A percentile compares a stretch with the other conserved stretches of the same genome.
These are phyloP conservation scores for Chaetops frenatus DNA, from an alignment of 2,113 vertebrate genomes.

Conservation along the genomic window DNA sequence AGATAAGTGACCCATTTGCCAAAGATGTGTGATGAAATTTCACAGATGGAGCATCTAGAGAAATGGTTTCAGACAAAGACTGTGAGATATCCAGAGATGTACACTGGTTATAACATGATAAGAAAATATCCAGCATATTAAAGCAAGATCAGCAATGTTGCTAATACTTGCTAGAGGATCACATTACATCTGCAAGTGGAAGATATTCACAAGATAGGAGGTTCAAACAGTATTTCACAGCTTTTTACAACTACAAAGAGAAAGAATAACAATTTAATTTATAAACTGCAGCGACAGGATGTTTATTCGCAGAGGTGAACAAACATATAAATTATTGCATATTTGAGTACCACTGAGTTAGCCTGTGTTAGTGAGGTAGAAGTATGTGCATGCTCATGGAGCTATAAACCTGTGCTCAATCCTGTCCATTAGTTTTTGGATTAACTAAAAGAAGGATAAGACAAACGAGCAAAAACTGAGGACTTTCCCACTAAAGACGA, in stretches of 20 bases:
- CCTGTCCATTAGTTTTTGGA: not conserved
- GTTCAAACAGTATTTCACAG: not conserved
- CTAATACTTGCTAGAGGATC: not conserved
- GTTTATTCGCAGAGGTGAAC: not conserved
- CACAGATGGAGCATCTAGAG: not conserved
- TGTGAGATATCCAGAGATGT: not conserved
- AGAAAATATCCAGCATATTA: not conserved
- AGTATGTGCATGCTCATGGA: not conserved
- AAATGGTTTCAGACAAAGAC: not conserved
- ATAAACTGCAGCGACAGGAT: not conserved
- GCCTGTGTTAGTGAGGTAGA: not conserved
- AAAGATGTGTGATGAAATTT: not conserved
- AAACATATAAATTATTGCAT: not conserved
- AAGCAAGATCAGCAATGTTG: not conserved
- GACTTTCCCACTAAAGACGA: not conserved
- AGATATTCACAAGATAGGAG: not conserved
- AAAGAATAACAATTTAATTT: not conserved
- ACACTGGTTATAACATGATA: fast-evolving
- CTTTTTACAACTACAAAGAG: not conserved
- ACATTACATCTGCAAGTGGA: not conserved
- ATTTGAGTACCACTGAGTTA: not conserved
- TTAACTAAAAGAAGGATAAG: not conserved
- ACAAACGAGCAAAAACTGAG: not conserved
- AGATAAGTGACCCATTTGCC: not conserved
- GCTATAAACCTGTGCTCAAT: not conserved